Evolutionary conservation across 2,888 invertebrate genomes (phyloP).

Genomic region (Clepsis dumicolana): DNA sequence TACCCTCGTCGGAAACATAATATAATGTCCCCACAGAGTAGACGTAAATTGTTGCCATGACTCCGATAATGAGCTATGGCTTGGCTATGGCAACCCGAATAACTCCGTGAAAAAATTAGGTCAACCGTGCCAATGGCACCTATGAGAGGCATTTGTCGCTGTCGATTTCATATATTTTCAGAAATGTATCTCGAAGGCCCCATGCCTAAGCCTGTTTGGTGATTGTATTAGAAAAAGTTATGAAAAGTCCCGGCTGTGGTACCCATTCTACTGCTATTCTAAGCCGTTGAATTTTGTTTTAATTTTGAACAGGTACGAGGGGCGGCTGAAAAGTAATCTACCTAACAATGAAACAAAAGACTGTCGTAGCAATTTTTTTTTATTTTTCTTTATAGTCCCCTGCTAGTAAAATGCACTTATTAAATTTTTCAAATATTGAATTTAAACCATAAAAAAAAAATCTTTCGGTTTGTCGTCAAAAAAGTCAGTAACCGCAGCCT

Average conservation of each 20-base stretch:
- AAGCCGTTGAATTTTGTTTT: neutral
- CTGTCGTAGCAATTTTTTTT: no score
- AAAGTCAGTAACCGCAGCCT: no score
- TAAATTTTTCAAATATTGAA: no score
- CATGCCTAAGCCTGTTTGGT: constrained; percentile 22
- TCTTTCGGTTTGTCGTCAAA: no score
- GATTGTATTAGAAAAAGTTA: constrained; percentile 28
- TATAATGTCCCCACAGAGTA: constrained; percentile 19
- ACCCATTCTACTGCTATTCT: no score
- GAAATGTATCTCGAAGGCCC: constrained; percentile 36
- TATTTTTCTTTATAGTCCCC: no score
- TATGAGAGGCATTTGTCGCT: constrained; percentile 48
- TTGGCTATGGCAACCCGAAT: constrained; percentile 55
- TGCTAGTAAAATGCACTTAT: no score
- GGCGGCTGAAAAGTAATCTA: no score
- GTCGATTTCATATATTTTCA: constrained; percentile 44
- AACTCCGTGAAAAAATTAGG: constrained; percentile 66
- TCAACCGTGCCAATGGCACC: constrained; percentile 58
- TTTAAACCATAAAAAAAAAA: no score
- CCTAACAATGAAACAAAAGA: no score
- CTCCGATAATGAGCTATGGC: constrained; percentile 59
- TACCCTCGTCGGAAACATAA: constrained; percentile 2
- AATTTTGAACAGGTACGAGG: no score
- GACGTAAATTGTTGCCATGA: constrained; percentile 46
- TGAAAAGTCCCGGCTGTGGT: neutral